Evolutionary conservation across 1,140 invertebrate species (phyloP).

Genomic region (Drosophila willistoni): DNA sequence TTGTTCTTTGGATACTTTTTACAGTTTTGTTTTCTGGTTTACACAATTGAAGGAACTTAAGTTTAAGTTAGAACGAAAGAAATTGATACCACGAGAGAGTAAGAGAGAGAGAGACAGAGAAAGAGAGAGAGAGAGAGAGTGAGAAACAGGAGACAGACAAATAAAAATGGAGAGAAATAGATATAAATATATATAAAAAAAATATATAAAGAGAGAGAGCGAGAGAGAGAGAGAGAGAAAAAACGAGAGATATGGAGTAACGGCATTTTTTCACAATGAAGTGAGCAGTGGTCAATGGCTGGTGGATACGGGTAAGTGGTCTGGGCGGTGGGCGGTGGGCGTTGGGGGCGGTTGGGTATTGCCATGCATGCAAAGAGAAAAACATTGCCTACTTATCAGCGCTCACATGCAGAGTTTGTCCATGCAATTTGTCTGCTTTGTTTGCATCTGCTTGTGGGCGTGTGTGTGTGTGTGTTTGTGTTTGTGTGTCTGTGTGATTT

Average conservation of each 20-base stretch:
- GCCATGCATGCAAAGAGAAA: constrained; percentile 30
- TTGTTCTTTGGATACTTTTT: constrained; percentile 46
- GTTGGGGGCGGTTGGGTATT: not conserved
- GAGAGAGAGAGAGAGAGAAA: constrained; percentile 29
- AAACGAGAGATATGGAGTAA: constrained; percentile 40
- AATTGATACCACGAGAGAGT: not conserved
- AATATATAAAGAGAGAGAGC: constrained; percentile 11
- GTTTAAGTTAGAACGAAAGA: constrained; percentile 4
- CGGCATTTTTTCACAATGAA: constrained; percentile 70
- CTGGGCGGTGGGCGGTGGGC: not conserved
- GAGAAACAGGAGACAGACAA: not conserved
- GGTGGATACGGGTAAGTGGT: constrained; percentile 3
- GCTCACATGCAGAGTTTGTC: constrained; percentile 34
- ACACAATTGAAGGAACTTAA: constrained; percentile 5
- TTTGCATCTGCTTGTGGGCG: not conserved
- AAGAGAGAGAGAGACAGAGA: constrained; percentile 12
- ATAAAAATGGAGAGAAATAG: constrained; percentile 15
- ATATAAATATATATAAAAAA: not conserved
- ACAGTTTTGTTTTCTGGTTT: constrained; percentile 7
- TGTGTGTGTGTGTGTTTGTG: constrained; percentile 22
- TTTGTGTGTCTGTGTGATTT: constrained; percentile 24
- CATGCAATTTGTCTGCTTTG: constrained; percentile 14
- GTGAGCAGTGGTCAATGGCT: constrained; percentile 36
- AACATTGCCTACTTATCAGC: constrained; percentile 59
- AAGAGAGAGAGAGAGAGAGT: constrained; percentile 5